Base-by-base conservation (phyloP, 64 coral and sea anemone genomes). In the Pachyseris speciosa region DNA sequence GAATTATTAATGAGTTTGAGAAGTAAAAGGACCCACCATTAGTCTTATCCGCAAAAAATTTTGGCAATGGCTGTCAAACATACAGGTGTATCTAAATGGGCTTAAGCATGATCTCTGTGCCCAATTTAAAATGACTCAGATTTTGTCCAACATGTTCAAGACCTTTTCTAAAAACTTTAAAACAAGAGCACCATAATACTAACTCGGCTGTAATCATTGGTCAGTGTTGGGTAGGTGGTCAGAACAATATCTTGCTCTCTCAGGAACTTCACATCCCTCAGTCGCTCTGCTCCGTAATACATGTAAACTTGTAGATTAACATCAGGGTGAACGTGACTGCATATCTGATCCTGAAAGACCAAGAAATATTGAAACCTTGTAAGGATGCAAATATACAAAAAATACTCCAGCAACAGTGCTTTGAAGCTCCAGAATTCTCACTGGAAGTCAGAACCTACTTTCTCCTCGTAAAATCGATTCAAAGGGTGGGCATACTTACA, bases 181-280 rank as follows among this genome's bases (percentile, higher is more conserved):
- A 69, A 69, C 10, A 17, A 34, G 1, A 33, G 4, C 4, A 13
- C 17, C 8, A 20, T 8, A 42, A 47, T 69, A 39, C 91, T 71
- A 25, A 93, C 91, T 12, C 50, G 24, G 28, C 41, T 37, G 64
- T 75, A 93, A 17, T 93, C 91, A 71, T 86, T 86, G 0, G 83
- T 84, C 40, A 93, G n/a, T 36, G 83, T 93, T 2, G 91, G 91
- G 32, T 93, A 93, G 1, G 91, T 93, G 41, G 91, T 93, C 28
- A 93, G 30, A 9, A 93, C 84, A 51, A 93, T 87, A 52, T 93
- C 91, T 64, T 93, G 91, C 22, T 86, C 22, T 16, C 47, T 86
- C 2, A 93, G 36, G 39, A 78, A 93, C 41, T 87, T 76, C 52
- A 93, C 40, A 52, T 93, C 91, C 34, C 66, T 75, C 15, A 87